Conservation (phyloP, 2,888 invertebrate species). For the Platycheirus rosarum region DNA sequence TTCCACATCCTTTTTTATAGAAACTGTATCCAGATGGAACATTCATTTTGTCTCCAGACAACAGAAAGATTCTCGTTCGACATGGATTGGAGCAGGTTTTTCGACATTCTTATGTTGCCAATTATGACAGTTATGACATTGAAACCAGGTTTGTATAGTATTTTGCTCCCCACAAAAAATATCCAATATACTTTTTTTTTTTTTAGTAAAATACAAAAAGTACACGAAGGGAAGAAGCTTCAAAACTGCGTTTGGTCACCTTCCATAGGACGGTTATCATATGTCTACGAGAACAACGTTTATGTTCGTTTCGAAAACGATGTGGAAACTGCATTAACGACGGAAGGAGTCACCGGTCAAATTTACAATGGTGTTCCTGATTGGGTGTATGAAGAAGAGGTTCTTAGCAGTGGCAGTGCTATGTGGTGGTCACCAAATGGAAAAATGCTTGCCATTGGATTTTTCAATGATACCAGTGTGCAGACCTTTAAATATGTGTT, state of each 20-base stretch:
- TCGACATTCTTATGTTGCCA: constrained; percentile 86
- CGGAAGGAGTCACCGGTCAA: constrained; percentile 85
- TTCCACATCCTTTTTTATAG: constrained; percentile 74
- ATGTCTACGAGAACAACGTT: constrained; percentile 88
- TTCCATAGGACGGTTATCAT: constrained; percentile 84
- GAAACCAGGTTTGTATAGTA: constrained; percentile 82
- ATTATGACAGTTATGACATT: constrained; percentile 86
- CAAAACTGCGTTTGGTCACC: constrained; percentile 87
- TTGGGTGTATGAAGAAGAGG: constrained; percentile 97
- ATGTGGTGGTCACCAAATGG: constrained; percentile 91
- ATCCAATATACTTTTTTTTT: neutral
- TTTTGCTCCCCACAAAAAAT: neutral
- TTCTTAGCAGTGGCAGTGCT: constrained; percentile 87
- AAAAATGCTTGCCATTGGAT: constrained; percentile 87
- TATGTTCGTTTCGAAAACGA: constrained; percentile 81
- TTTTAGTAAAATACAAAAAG: constrained; percentile 25
- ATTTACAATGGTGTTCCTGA: constrained; percentile 93
- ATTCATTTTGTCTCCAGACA: constrained; percentile 80
- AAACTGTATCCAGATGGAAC: constrained; percentile 78
- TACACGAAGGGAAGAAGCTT: constrained; percentile 84
- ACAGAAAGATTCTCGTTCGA: constrained; percentile 79
- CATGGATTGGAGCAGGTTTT: constrained; percentile 82
- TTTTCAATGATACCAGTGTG: constrained; percentile 88
- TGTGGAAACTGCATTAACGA: constrained; percentile 84
- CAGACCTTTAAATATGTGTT: constrained; percentile 86